Conservation (phyloP, 1,140 invertebrate genomes). For the Hydropsyche tenuis region DNA sequence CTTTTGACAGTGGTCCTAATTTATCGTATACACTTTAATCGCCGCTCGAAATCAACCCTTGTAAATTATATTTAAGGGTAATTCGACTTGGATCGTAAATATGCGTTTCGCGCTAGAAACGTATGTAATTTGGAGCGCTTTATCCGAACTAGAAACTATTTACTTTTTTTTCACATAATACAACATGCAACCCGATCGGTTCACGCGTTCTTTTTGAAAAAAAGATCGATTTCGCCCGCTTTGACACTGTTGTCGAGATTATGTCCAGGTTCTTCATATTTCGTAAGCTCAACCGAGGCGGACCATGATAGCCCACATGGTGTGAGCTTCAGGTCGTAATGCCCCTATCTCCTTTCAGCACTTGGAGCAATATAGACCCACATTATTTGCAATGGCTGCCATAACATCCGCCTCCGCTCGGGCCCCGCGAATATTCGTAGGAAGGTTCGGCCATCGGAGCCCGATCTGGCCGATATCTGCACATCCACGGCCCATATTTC, state of each 20-base stretch:
- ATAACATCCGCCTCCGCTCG: slow-evolving; percentile 10
- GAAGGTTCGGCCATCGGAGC: slow-evolving; percentile 14
- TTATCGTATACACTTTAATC: slow-evolving; percentile 9
- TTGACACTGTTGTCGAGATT: not conserved
- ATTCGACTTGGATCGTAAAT: slow-evolving; percentile 4
- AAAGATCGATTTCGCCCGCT: no score
- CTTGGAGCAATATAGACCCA: slow-evolving; percentile 32
- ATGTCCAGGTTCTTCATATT: slow-evolving; percentile 29
- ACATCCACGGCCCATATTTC: not conserved
- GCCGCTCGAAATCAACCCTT: not conserved
- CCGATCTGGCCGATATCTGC: slow-evolving; percentile 2
- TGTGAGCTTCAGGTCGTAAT: slow-evolving; percentile 23
- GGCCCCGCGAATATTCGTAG: no score
- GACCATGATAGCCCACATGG: slow-evolving; percentile 23
- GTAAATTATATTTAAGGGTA: slow-evolving; percentile 6
- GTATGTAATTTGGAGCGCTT: slow-evolving; percentile 4
- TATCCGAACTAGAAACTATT: not conserved
- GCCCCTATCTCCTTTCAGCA: slow-evolving; percentile 37
- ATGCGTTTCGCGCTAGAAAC: not conserved
- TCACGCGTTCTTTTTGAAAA: no score
- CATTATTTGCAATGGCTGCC: slow-evolving; percentile 34
- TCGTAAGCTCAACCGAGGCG: slow-evolving; percentile 1
- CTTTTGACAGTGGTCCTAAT: slow-evolving; percentile 1
- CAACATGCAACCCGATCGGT: no score
- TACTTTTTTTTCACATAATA: slow-evolving; percentile 5